phyloP scores from a whole-genome alignment of 2,797 vertebrate genomes.

The Sebastes jordani region DNA sequence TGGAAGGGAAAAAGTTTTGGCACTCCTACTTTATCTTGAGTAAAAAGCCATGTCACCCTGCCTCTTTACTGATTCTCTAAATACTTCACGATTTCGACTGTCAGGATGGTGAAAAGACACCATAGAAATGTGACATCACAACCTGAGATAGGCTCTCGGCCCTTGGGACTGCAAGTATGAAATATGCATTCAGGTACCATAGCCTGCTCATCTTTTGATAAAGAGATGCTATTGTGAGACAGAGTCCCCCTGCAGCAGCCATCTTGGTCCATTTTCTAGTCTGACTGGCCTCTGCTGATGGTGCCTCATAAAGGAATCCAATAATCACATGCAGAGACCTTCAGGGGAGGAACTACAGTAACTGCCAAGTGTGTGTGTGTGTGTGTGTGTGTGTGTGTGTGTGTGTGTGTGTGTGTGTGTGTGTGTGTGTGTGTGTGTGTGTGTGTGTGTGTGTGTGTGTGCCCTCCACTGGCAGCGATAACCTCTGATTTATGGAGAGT shows the following conservation, averaged over 20 bases:
- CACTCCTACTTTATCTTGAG: background rate
- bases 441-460: background rate
- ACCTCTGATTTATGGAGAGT: slow-evolving; percentile 69
- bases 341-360: slow-evolving; percentile 64
- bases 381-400: no score
- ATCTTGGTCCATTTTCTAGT: slow-evolving; percentile 71
- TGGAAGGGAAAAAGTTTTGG: no score
- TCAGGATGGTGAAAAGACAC: background rate
- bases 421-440: slow-evolving; percentile 6
- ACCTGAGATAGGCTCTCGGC: background rate
- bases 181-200: slow-evolving; percentile 54
- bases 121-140: slow-evolving; percentile 21
- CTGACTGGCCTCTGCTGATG: slow-evolving; percentile 71
- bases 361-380: slow-evolving; percentile 38
- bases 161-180: slow-evolving; percentile 31
- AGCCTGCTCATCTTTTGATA: slow-evolving; percentile 57
- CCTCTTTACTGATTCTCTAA: background rate
- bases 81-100: background rate
- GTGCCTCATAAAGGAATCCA: slow-evolving; percentile 73
- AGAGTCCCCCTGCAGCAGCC: slow-evolving; percentile 60
- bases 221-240: slow-evolving; percentile 58
- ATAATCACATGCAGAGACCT: slow-evolving; percentile 78
- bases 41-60: background rate
- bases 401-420: background rate
- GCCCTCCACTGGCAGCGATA: slow-evolving; percentile 57